Evolutionary conservation across 2,113 vertebrate genomes (phyloP).

Genomic region (Myotis davidii): DNA sequence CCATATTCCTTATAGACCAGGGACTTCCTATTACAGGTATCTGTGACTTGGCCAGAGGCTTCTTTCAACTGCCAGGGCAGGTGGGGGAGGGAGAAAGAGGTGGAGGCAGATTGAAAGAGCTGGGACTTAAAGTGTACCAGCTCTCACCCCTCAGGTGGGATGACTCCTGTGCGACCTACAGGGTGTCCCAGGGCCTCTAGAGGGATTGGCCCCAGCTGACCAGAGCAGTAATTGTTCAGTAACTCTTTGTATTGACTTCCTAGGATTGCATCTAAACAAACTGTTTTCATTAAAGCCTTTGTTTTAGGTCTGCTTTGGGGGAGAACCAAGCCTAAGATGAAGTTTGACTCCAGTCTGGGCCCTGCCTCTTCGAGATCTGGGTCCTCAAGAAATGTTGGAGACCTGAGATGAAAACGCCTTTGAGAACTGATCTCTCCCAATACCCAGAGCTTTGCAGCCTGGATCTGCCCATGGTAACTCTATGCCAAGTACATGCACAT

Average conservation of each 20-base stretch:
- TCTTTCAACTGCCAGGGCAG: neutral
- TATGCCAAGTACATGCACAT: neutral
- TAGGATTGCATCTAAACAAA: constrained; percentile 8
- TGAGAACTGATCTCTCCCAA: neutral
- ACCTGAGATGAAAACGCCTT: neutral
- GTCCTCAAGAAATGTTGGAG: neutral
- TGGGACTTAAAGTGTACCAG: neutral
- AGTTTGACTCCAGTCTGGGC: neutral
- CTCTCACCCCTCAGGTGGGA: neutral
- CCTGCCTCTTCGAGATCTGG: neutral
- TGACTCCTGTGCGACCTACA: neutral
- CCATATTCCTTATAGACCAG: neutral
- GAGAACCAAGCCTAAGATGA: neutral
- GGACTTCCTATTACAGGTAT: neutral
- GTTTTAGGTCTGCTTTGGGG: neutral
- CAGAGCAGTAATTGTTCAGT: neutral
- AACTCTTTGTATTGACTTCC: neutral
- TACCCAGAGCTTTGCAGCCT: neutral
- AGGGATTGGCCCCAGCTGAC: neutral
- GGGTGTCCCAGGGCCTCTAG: neutral
- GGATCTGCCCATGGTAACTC: neutral
- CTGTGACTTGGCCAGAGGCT: neutral
- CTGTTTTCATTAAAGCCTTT: neutral
- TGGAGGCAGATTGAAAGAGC: neutral
- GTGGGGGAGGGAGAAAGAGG: neutral